phyloP scores from a whole-genome alignment of 2,888 invertebrate genomes.

The Pycnomerus fuliginosus region DNA sequence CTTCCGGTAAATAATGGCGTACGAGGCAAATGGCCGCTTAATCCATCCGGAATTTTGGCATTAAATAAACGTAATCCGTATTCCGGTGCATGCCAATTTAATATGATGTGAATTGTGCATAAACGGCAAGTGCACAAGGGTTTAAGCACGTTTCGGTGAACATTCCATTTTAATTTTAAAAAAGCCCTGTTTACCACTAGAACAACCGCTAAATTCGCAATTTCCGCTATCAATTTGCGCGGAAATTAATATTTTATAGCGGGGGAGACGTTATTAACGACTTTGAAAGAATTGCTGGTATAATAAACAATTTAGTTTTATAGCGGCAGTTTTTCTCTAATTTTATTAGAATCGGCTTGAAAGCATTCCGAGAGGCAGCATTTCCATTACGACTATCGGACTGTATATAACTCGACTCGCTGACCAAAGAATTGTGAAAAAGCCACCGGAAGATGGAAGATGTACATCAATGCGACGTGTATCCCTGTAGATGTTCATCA shows the following conservation, averaged over 20 bases:
- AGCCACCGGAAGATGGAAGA: too few relatives aligned
- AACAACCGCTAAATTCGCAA: slow-evolving; percentile 36
- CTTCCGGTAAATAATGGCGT: slow-evolving; percentile 15
- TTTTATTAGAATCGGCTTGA: slow-evolving; percentile 9
- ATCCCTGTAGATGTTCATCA: too few relatives aligned
- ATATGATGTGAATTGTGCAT: too few relatives aligned
- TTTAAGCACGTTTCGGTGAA: slow-evolving; percentile 42
- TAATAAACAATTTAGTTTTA: slow-evolving; percentile 17
- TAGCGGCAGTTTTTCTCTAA: slow-evolving; percentile 6
- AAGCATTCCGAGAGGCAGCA: slow-evolving; percentile 12
- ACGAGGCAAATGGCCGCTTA: slow-evolving; percentile 14
- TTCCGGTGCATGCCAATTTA: slow-evolving; percentile 42
- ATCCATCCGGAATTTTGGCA: slow-evolving; percentile 29
- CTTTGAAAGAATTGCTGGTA: slow-evolving; percentile 3
- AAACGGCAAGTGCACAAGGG: slow-evolving; percentile 29
- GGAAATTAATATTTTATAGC: slow-evolving; percentile 29
- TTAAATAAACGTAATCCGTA: slow-evolving; percentile 40
- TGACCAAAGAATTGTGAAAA: slow-evolving; percentile 20
- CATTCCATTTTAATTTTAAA: slow-evolving; percentile 42
- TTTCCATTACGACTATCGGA: slow-evolving; percentile 20
- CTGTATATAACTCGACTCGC: slow-evolving; percentile 21
- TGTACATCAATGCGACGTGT: too few relatives aligned
- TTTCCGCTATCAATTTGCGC: slow-evolving; percentile 36
- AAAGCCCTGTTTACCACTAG: slow-evolving; percentile 32
- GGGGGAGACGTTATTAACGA: slow-evolving; percentile 2